Evolutionary conservation across 2,888 invertebrate genomes (phyloP).

Genomic region (Eristalis arbustorum): DNA sequence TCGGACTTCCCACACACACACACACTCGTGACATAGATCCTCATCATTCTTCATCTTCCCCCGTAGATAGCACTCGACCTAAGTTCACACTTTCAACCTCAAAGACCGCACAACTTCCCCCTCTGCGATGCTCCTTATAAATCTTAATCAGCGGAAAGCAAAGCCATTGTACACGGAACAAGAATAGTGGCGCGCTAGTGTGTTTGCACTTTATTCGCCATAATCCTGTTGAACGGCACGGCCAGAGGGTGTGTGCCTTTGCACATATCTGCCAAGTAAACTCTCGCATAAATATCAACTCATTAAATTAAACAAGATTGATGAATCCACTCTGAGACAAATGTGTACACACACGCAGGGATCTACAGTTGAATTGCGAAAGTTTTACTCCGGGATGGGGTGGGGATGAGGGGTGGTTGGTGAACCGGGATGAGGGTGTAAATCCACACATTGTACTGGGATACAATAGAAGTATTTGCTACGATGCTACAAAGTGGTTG

Average conservation of each 20-base stretch:
- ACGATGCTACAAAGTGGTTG: background rate
- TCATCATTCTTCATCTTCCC: background rate
- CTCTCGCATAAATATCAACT: slow-evolving; percentile 60
- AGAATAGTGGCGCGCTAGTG: slow-evolving; percentile 1
- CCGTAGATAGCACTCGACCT: slow-evolving; percentile 13
- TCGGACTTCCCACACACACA: background rate
- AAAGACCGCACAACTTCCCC: slow-evolving; percentile 27
- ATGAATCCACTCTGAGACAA: slow-evolving; percentile 56
- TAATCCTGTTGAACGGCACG: slow-evolving; percentile 18
- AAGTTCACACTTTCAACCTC: slow-evolving; percentile 41
- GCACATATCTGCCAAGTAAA: slow-evolving; percentile 30
- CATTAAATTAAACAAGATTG: slow-evolving; percentile 68
- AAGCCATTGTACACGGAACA: slow-evolving; percentile 7
- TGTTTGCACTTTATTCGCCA: slow-evolving; percentile 18
- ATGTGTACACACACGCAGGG: slow-evolving; percentile 17
- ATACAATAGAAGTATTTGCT: slow-evolving; percentile 10
- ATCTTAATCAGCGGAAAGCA: slow-evolving; percentile 55
- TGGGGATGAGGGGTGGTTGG: too few relatives aligned
- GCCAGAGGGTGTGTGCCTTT: slow-evolving; percentile 3
- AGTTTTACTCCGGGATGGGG: background rate
- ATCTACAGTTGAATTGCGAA: background rate
- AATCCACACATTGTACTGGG: background rate
- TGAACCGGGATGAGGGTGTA: background rate
- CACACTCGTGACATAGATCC: background rate
- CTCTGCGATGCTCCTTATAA: slow-evolving; percentile 46